Evolutionary conservation across 2,113 vertebrate genomes (phyloP).

Genomic region (Seriola dumerili): DNA sequence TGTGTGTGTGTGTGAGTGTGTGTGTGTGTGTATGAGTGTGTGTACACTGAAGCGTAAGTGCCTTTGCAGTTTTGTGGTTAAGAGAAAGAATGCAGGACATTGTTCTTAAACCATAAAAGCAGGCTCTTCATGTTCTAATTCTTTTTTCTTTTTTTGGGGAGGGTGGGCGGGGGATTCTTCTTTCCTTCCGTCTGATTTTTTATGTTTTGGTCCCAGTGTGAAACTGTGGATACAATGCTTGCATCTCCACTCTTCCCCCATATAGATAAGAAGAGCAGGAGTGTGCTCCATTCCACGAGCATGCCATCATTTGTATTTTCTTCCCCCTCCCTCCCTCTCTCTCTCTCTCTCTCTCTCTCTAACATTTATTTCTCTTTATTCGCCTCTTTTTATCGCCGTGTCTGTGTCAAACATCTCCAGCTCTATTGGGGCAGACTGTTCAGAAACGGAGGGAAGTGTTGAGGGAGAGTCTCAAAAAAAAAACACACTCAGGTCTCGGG

Average conservation of each 20-base stretch:
- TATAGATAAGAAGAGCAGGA: conserved; percentile 65
- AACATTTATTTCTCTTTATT: conserved; percentile 46
- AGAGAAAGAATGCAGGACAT: conserved; percentile 79
- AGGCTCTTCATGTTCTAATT: conserved; percentile 68
- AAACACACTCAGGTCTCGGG: conserved; percentile 27
- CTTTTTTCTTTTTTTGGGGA: conserved; percentile 15
- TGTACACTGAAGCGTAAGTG: conserved; percentile 28
- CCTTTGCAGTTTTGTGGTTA: conserved; percentile 71
- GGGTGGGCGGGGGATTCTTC: conserved; percentile 30
- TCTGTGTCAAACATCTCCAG: conserved; percentile 55
- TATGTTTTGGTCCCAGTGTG: conserved; percentile 67
- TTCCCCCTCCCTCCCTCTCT: neutral
- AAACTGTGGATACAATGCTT: conserved; percentile 48
- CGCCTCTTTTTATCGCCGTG: conserved; percentile 35
- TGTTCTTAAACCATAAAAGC: conserved; percentile 80
- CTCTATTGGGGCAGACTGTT: conserved; percentile 27
- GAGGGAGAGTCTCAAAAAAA: conserved; percentile 3
- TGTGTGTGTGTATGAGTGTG: conserved; percentile 3
- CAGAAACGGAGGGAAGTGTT: conserved; percentile 28
- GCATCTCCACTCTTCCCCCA: conserved; percentile 56
- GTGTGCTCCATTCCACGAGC: conserved; percentile 67
- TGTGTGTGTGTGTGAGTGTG: conserved; percentile 31
- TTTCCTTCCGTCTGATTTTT: conserved; percentile 58
- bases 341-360: neutral
- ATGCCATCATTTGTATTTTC: conserved; percentile 64